Evolutionary conservation across 2,113 vertebrate genomes (phyloP).

Genomic region (Caloenas nicobarica): DNA sequence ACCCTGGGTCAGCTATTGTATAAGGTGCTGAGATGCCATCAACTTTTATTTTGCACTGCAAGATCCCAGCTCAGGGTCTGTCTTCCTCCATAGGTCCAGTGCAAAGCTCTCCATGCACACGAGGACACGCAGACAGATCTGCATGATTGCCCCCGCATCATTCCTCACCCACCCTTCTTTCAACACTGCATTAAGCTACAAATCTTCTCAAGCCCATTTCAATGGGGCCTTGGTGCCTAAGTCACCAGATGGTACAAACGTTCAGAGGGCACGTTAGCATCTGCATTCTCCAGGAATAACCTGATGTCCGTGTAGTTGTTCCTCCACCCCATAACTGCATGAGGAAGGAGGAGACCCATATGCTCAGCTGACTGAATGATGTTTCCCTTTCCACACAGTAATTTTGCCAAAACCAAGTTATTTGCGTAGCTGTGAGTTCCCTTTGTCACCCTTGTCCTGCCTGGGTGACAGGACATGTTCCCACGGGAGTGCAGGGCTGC

Average conservation of each 20-base stretch:
- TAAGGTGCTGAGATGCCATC: neutral
- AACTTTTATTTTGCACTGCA: neutral
- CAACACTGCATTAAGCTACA: neutral
- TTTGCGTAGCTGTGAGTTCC: neutral
- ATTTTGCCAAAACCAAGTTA: neutral
- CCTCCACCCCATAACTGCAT: neutral
- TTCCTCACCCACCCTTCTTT: neutral
- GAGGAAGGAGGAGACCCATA: neutral
- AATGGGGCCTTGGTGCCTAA: neutral
- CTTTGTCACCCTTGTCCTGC: neutral
- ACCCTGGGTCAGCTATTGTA: neutral
- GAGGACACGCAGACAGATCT: neutral
- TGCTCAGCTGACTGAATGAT: neutral
- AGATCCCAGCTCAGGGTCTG: neutral
- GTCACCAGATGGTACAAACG: neutral
- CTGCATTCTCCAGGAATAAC: neutral
- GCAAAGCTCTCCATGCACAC: neutral
- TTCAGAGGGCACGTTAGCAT: neutral
- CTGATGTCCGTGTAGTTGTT: neutral
- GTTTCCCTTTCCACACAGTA: neutral
- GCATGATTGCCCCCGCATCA: rapidly evolving
- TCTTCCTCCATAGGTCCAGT: neutral
- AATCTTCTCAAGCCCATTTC: neutral
- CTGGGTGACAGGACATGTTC: neutral
- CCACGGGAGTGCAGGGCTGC: neutral